phyloP scores from a whole-genome alignment of 2,113 vertebrate genomes.

The Apteryx owenii region DNA sequence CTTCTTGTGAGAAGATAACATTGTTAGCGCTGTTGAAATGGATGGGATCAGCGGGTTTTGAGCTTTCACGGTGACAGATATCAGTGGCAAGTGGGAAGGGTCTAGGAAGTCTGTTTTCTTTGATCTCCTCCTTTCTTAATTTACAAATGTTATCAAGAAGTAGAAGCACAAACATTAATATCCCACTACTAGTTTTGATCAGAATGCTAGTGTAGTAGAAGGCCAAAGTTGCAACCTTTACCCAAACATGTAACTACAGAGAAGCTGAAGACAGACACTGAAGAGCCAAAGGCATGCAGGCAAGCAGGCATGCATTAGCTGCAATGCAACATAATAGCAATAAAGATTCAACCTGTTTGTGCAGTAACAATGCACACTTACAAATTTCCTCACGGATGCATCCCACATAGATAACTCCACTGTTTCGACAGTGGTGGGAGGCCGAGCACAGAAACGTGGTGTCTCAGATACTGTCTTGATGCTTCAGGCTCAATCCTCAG shows the following conservation, averaged over 20 bases:
- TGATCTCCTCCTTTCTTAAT: neutral
- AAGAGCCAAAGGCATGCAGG: neutral
- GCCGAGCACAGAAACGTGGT: neutral
- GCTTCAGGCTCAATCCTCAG: neutral
- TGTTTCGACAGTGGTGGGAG: neutral
- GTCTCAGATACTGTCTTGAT: neutral
- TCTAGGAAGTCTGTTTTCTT: neutral
- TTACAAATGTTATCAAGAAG: neutral
- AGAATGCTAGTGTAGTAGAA: neutral
- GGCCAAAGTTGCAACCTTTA: neutral
- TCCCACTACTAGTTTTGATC: neutral
- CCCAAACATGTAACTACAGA: neutral
- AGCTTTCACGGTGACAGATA: neutral
- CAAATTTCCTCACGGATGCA: neutral
- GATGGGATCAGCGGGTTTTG: neutral
- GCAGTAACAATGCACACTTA: neutral
- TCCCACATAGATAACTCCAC: neutral
- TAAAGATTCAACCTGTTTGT: neutral
- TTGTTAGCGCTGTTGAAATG: no score
- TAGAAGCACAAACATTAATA: neutral
- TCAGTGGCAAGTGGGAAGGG: neutral
- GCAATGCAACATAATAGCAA: accelerated
- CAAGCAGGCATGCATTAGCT: neutral
- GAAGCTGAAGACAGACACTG: neutral
- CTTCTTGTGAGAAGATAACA: neutral